phyloP scores from a whole-genome alignment of 2,888 invertebrate genomes.

The Unio pictorum region DNA sequence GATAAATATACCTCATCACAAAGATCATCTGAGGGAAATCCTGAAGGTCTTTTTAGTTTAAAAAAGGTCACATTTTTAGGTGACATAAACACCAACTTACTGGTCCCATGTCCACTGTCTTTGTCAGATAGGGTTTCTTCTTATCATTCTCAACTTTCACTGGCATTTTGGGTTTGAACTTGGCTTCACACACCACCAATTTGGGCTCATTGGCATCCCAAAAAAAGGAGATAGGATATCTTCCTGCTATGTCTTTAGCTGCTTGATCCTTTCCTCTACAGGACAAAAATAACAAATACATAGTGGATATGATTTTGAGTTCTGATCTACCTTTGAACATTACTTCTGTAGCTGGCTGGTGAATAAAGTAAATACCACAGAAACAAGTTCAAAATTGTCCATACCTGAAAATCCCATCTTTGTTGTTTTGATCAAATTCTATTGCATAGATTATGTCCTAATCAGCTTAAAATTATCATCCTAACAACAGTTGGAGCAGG shows the following conservation, averaged over 20 bases:
- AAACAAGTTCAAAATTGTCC: too few species aligned
- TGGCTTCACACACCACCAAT: conserved; percentile 89
- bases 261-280: conserved; percentile 69
- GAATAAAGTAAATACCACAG: too few species aligned
- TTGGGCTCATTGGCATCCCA: conserved; percentile 93
- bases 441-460: too few species aligned
- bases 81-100: conserved; percentile 38
- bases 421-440: too few species aligned
- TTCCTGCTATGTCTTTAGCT: conserved; percentile 73
- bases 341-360: too few species aligned
- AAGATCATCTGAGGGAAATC: neutral
- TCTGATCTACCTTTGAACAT: neutral
- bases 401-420: too few species aligned
- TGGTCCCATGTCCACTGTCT: conserved; percentile 56
- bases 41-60: too few species aligned
- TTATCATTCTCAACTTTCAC: conserved; percentile 40
- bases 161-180: conserved; percentile 69
- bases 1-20: neutral
- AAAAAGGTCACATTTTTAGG: too few species aligned
- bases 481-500: too few species aligned
- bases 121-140: conserved; percentile 49
- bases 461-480: too few species aligned
- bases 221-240: conserved; percentile 77
- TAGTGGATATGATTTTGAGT: neutral
- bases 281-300: conserved; percentile 4